These are phyloP conservation scores for Phyllostomus discolor DNA, from an alignment of 2,113 vertebrate species.

Conservation along the genomic window DNA sequence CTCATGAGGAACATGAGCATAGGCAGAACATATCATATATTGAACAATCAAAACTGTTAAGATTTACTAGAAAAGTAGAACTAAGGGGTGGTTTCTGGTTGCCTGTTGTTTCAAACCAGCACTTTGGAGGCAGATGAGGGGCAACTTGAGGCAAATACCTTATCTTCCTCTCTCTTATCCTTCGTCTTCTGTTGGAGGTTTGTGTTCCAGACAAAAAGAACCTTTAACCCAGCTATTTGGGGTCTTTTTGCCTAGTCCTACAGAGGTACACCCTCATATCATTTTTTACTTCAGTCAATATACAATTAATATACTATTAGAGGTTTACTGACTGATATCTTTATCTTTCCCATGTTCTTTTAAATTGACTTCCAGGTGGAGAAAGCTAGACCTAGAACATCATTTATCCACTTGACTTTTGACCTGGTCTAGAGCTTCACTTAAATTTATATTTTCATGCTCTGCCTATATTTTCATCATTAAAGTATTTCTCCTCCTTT, in stretches of 20 bases:
- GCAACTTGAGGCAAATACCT: not conserved
- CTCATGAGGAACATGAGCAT: not conserved
- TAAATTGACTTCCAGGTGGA: not conserved
- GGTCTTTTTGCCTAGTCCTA: not conserved
- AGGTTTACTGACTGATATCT: not conserved
- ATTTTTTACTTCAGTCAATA: not conserved
- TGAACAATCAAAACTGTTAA: not conserved
- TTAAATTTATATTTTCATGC: conserved; percentile 21
- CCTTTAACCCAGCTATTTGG: not conserved
- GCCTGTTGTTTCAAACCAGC: not conserved
- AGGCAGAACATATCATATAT: not conserved
- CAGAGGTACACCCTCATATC: not conserved
- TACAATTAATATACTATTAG: not conserved
- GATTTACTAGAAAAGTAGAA: not conserved
- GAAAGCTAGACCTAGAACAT: not conserved
- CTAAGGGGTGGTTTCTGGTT: not conserved
- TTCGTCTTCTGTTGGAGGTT: not conserved
- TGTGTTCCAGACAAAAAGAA: not conserved
- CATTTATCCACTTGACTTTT: not conserved
- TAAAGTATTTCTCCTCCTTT: not conserved
- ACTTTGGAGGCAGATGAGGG: not conserved
- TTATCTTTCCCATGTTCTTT: not conserved
- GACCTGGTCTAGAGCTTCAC: not conserved
- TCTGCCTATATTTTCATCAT: conserved; percentile 24
- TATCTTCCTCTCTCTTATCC: not conserved